A percentile compares a stretch with the other conserved stretches of the same genome.
Conservation (phyloP, 2,888 invertebrate genomes). For the Trichopria drosophilae region DNA sequence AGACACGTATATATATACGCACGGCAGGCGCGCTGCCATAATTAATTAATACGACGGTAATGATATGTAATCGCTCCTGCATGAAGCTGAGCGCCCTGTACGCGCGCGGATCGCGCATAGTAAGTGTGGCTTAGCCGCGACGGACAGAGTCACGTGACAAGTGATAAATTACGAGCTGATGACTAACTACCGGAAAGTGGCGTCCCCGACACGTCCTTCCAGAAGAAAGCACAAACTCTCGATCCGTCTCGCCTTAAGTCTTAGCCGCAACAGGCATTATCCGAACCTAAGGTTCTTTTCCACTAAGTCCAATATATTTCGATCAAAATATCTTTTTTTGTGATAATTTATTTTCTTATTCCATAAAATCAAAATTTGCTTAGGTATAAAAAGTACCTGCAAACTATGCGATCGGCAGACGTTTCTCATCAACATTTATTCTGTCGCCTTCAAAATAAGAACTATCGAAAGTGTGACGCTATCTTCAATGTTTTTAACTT, state of each 20-base stretch:
- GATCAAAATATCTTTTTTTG: constrained; percentile 8
- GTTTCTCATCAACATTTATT: no score
- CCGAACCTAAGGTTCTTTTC: no score
- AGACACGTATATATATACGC: not conserved
- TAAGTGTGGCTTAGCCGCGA: constrained; percentile 46
- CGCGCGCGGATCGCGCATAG: constrained; percentile 47
- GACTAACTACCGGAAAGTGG: constrained; percentile 53
- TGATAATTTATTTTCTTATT: no score
- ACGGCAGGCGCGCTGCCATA: constrained; percentile 32
- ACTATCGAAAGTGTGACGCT: no score
- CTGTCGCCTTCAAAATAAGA: no score
- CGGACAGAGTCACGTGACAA: constrained; percentile 44
- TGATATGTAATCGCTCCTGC: constrained; percentile 52
- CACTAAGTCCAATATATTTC: not conserved
- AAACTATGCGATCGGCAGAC: no score
- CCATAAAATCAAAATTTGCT: no score
- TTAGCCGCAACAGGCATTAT: not conserved
- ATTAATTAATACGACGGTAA: constrained; percentile 52
- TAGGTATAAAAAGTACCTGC: no score
- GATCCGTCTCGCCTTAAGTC: constrained; percentile 22
- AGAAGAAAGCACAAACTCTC: constrained; percentile 38
- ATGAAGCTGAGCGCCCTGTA: no score
- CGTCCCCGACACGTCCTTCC: constrained; percentile 41
- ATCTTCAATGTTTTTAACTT: no score
- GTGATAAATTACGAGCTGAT: constrained; percentile 54